A percentile compares a stretch with the other conserved stretches of the same genome.
phyloP scores from a whole-genome alignment of 1,140 invertebrate species.

The Idris sp. region DNA sequence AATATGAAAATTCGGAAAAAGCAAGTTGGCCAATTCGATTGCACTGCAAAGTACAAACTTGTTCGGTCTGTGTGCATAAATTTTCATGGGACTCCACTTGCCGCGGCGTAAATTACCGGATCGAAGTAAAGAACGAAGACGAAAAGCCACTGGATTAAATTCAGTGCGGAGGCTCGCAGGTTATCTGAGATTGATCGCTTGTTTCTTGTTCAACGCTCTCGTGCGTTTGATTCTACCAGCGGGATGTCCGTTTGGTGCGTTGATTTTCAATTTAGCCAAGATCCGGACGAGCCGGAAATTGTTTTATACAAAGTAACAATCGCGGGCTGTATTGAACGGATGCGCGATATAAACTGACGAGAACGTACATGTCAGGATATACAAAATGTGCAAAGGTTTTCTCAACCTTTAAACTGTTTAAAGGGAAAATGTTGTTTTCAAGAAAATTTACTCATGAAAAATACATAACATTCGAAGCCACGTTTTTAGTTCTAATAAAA shows the following conservation, averaged over 20 bases:
- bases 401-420: too few relatives aligned
- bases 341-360: slow-evolving; percentile 27
- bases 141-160: slow-evolving; percentile 58
- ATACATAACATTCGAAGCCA: slow-evolving; percentile 18
- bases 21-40: slow-evolving; percentile 11
- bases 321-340: slow-evolving; percentile 30
- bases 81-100: slow-evolving; percentile 60
- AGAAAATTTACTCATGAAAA: too few relatives aligned
- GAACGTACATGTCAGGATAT: slow-evolving; percentile 3
- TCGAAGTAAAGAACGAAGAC: slow-evolving; percentile 63
- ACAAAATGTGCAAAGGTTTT: too few relatives aligned
- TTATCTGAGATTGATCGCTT: slow-evolving; percentile 71
- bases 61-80: slow-evolving; percentile 58
- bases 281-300: slow-evolving; percentile 56
- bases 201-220: slow-evolving; percentile 66
- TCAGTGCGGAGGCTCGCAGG: slow-evolving; percentile 52
- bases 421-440: too few relatives aligned
- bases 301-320: slow-evolving; percentile 52
- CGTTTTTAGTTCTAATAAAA: too few relatives aligned
- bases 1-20: slow-evolving; percentile 44
- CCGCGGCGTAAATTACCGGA: slow-evolving; percentile 65
- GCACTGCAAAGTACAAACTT: slow-evolving; percentile 32
- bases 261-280: slow-evolving; percentile 64
- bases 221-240: slow-evolving; percentile 48
- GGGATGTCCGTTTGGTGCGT: slow-evolving; percentile 66